Base-by-base conservation (phyloP, 2,113 vertebrate species). In the Sylvietta virens region DNA sequence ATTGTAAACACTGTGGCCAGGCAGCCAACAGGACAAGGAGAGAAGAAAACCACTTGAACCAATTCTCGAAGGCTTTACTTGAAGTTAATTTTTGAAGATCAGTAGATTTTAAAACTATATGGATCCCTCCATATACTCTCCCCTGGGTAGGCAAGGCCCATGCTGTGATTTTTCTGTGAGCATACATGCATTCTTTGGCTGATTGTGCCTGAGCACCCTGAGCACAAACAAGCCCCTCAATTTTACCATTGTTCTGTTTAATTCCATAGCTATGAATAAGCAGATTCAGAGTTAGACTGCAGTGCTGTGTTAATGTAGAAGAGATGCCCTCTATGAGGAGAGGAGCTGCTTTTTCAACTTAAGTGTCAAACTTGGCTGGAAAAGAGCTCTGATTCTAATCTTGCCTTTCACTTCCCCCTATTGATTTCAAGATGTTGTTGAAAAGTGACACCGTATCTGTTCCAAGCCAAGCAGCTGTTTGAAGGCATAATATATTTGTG, bases 341-440 rank as follows among this genome's bases (percentile, higher is more conserved):
- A 77, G 33, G 27, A 81, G 39, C 7, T 80, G 37, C 47, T 51
- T 91, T 86, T 62, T 83, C 69, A 91, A 57, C 27, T 70, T 12
- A 45, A 88, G 24, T 78, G 61, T 74, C 64, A 93, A 44, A 66
- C 35, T 70, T 86, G 84, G 77, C 85, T 94, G 50, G 42, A 80
- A 86, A 90, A 81, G 56, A 86, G 33, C 74, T 91, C 74, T 35
- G 81, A 65, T 86, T 94, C 74, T 88, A 90, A 93, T 80, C 79
- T 78, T 88, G 71, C 66, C 56, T 95, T 90, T 87, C 85, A 80
- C 73, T 93, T 85, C 35, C 35, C 65, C 91, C 53, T 88, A 88
- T 88, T 91, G 33, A 90, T 96, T 92, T 96, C 94, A 95, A 81
- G 84, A 73, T 40, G 83, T 64, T 93, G 61, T 88, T 88, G 91